Percentiles rank a stretch among this genome's conserved stretches.
These are phyloP conservation scores for Parnassius orleans DNA, from an alignment of 2,888 invertebrate species.

Conservation along the genomic window DNA sequence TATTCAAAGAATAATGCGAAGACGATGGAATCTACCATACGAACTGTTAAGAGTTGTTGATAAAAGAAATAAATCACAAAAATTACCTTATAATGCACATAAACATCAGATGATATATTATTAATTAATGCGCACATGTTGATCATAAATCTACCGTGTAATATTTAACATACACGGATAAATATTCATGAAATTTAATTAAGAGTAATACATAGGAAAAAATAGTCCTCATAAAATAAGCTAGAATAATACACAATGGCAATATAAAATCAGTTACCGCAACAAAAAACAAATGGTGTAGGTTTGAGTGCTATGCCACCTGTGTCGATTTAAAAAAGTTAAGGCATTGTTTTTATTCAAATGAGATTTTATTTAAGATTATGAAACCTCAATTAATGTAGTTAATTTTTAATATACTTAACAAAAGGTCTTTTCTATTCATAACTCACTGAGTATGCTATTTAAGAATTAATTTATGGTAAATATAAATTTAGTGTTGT, in stretches of 20 bases:
- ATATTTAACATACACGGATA: no score
- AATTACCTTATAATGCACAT: not conserved
- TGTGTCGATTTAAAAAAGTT: slow-evolving; percentile 9
- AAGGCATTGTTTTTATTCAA: slow-evolving; percentile 1
- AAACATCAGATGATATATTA: not conserved
- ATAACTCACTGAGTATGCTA: no score
- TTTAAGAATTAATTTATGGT: no score
- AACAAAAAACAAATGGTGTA: slow-evolving; percentile 3
- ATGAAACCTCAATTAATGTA: not conserved
- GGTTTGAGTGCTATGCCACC: not conserved
- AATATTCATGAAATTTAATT: no score
- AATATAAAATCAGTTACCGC: slow-evolving; percentile 1
- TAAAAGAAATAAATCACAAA: not conserved
- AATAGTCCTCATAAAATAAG: no score
- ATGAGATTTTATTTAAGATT: not conserved
- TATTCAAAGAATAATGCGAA: no score
- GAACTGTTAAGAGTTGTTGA: no score
- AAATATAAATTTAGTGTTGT: not conserved
- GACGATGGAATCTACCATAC: no score
- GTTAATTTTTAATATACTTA: not conserved
- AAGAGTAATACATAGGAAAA: no score
- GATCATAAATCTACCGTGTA: not conserved
- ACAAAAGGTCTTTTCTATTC: no score
- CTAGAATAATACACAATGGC: slow-evolving; percentile 1
- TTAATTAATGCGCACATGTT: not conserved